Evolutionary conservation across 2,113 vertebrate species (phyloP).

Genomic region (Nyctereutes procyonoides): DNA sequence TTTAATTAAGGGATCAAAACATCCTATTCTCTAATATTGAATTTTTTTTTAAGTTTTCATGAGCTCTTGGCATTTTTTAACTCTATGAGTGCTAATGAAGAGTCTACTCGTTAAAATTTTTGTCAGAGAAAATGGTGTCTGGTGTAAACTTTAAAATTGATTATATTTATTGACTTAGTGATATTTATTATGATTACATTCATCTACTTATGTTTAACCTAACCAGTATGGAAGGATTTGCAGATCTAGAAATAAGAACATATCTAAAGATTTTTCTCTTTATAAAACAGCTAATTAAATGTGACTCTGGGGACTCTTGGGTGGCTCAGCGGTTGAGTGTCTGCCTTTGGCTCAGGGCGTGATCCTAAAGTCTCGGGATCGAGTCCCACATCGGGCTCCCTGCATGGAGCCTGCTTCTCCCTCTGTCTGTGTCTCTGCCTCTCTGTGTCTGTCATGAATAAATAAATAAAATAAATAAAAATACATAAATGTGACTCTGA

Average conservation of each 20-base stretch:
- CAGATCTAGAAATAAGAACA: neutral
- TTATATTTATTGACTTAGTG: neutral
- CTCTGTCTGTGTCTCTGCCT: too few species aligned
- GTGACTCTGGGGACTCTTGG: neutral
- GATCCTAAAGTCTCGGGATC: too few species aligned
- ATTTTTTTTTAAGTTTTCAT: neutral
- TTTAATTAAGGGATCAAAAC: neutral
- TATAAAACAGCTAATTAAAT: neutral
- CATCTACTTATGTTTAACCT: neutral
- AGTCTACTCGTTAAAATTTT: neutral
- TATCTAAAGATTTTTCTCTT: neutral
- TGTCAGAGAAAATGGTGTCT: neutral
- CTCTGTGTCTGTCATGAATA: too few species aligned
- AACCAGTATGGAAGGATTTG: neutral
- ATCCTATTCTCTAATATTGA: neutral
- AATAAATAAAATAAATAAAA: too few species aligned
- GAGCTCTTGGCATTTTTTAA: neutral
- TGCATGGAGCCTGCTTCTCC: too few species aligned
- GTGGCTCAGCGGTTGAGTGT: too few species aligned
- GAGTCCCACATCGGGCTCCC: too few species aligned
- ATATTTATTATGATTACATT: neutral
- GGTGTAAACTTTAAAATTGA: neutral
- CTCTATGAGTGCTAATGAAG: neutral
- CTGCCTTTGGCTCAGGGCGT: too few species aligned
- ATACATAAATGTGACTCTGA: neutral